Evolutionary conservation across 2,888 invertebrate species (phyloP).

Genomic region (Candidula unifasciata): DNA sequence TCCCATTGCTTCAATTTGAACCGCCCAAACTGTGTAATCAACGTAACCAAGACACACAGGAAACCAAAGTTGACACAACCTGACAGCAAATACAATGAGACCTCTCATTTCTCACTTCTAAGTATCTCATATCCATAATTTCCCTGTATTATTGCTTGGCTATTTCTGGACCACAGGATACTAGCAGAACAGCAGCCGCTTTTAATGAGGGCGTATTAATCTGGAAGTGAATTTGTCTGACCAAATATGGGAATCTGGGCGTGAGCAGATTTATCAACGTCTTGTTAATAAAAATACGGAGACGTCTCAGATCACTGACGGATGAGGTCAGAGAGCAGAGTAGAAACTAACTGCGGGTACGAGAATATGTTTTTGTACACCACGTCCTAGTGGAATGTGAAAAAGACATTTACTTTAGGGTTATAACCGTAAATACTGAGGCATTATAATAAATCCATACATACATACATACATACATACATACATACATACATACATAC

Average conservation of each 20-base stretch:
- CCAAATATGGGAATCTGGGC: not conserved
- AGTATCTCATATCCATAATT: too few relatives aligned
- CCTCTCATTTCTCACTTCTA: not conserved
- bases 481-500: not conserved
- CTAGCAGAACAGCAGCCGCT: not conserved
- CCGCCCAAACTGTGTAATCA: too few relatives aligned
- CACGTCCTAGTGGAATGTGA: too few relatives aligned
- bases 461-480: not conserved
- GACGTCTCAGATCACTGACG: not conserved
- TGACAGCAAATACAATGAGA: not conserved
- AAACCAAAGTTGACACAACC: too few relatives aligned
- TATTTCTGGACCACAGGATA: not conserved
- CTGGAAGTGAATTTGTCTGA: not conserved
- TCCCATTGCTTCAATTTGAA: too few relatives aligned
- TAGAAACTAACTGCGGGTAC: too few relatives aligned
- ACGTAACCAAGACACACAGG: too few relatives aligned
- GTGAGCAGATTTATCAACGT: not conserved
- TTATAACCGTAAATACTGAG: too few relatives aligned
- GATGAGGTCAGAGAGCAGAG: not conserved
- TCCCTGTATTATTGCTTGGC: not conserved
- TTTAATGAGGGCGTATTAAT: not conserved
- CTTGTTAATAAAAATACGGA: slow-evolving; percentile 15
- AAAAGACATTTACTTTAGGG: too few relatives aligned
- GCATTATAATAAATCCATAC: not conserved
- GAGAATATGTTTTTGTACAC: too few relatives aligned